A percentile compares a stretch with the other conserved stretches of the same genome.
Conservation (phyloP, 2,888 invertebrate species). For the Crematogaster levior region DNA sequence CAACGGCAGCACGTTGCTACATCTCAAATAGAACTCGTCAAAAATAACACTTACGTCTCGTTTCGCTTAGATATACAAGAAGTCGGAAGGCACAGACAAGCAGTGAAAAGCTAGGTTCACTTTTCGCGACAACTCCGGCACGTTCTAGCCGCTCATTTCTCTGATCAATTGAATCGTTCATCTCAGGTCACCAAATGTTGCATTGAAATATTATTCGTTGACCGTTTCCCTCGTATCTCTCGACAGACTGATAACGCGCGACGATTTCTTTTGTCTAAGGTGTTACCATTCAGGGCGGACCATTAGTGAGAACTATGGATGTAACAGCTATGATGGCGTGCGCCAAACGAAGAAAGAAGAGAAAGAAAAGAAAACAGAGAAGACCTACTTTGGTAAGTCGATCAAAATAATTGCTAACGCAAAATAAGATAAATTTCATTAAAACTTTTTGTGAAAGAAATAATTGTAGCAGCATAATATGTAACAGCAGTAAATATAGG, state of each 20-base stretch:
- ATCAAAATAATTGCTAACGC: background rate
- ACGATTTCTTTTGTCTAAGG: conserved; percentile 76
- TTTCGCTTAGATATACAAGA: conserved; percentile 44
- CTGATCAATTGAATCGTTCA: conserved; percentile 29
- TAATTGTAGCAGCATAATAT: background rate
- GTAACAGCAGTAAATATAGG: too few species aligned
- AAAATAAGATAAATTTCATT: background rate
- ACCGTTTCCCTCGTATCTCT: background rate
- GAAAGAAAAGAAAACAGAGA: conserved; percentile 83
- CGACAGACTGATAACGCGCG: conserved; percentile 31
- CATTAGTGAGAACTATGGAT: conserved; percentile 82
- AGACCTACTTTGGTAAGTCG: conserved; percentile 80
- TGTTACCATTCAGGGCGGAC: conserved; percentile 83
- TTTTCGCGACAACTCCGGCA: conserved; percentile 55
- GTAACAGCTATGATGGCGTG: conserved; percentile 73
- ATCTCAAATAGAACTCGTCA: conserved; percentile 76
- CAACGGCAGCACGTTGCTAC: conserved; percentile 72
- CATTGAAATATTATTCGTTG: conserved; percentile 28
- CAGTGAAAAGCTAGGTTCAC: conserved; percentile 65
- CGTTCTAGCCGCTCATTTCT: conserved; percentile 18
- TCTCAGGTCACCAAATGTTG: conserved; percentile 22
- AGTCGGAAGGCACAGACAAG: conserved; percentile 22
- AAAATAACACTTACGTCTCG: conserved; percentile 72
- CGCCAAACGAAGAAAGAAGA: conserved; percentile 83
- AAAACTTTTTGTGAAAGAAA: background rate